Percentiles rank a stretch among this genome's conserved stretches.
These are phyloP conservation scores for Drosophila micromelanica DNA, from an alignment of 1,140 invertebrate species.

Conservation along the genomic window DNA sequence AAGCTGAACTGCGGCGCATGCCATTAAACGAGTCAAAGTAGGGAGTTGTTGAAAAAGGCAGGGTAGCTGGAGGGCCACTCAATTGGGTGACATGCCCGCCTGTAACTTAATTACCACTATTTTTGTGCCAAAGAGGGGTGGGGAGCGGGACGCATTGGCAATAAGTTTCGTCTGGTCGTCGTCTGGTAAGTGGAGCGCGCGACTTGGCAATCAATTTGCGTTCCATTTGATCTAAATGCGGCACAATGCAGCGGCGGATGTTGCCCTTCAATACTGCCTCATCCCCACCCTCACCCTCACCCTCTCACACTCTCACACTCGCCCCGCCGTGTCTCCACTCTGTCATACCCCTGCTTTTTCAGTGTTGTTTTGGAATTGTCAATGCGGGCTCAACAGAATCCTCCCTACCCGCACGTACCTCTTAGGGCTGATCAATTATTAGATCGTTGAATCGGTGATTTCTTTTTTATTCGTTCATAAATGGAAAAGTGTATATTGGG, in stretches of 20 bases:
- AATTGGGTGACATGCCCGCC: constrained; percentile 31
- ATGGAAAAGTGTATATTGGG: too few relatives aligned
- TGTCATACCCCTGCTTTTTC: too few relatives aligned
- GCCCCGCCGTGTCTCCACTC: not conserved
- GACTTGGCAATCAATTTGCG: constrained; percentile 40
- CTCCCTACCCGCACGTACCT: too few relatives aligned
- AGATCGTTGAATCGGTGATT: constrained; percentile 55
- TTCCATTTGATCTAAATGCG: constrained; percentile 27
- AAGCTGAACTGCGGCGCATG: constrained; percentile 8
- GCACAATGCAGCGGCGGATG: constrained; percentile 45
- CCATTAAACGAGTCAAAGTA: not conserved
- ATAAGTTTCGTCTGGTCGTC: not conserved
- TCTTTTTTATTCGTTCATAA: not conserved
- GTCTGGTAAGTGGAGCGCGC: constrained; percentile 30
- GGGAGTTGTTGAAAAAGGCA: not conserved
- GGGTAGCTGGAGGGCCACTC: not conserved
- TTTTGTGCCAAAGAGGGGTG: constrained; percentile 14
- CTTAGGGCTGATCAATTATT: constrained; percentile 47
- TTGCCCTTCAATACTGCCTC: not conserved
- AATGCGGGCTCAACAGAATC: constrained; percentile 23
- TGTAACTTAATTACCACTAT: constrained; percentile 63
- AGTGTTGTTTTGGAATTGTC: constrained; percentile 8
- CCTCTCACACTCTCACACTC: too few relatives aligned
- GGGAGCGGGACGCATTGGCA: not conserved
- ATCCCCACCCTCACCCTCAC: too few relatives aligned